phyloP scores from a whole-genome alignment of 2,113 vertebrate genomes.

The Megaleporinus macrocephalus region DNA sequence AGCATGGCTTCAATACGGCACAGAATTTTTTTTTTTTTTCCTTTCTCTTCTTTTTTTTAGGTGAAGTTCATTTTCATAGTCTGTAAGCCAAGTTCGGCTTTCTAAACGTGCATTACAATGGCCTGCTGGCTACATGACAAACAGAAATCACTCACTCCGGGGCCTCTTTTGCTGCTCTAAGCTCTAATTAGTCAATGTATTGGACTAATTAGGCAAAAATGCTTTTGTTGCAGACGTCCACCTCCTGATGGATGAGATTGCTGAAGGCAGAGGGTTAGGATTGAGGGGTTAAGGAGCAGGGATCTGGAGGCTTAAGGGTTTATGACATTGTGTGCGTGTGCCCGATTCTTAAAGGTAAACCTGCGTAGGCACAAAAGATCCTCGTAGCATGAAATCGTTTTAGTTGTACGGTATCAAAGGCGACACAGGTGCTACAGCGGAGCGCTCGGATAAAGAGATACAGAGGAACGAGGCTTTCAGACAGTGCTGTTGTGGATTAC shows the following conservation, averaged over 20 bases:
- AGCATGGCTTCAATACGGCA: background rate
- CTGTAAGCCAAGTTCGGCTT: background rate
- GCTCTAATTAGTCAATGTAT: slow-evolving; percentile 74
- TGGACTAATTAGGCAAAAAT: slow-evolving; percentile 75
- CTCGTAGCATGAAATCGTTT: background rate
- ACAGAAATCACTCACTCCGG: slow-evolving; percentile 43
- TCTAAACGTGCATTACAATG: background rate
- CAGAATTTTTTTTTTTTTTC: background rate
- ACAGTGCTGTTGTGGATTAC: background rate
- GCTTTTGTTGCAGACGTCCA: slow-evolving; percentile 69
- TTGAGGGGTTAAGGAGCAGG: slow-evolving; percentile 54
- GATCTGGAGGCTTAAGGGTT: slow-evolving; percentile 56
- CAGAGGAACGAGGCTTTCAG: background rate
- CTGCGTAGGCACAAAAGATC: background rate
- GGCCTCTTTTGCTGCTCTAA: slow-evolving; percentile 56
- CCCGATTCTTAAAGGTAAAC: background rate
- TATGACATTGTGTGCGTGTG: slow-evolving; percentile 35
- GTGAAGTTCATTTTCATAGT: background rate
- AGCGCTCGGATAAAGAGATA: background rate
- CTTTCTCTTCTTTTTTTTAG: too few relatives aligned
- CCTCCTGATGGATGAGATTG: slow-evolving; percentile 64
- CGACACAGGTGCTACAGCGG: background rate
- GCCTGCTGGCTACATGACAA: slow-evolving; percentile 42
- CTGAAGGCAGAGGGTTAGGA: slow-evolving; percentile 61
- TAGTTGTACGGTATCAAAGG: background rate